These are phyloP conservation scores for Gallinago undulata DNA, from an alignment of 2,113 vertebrate species.

Conservation along the genomic window DNA sequence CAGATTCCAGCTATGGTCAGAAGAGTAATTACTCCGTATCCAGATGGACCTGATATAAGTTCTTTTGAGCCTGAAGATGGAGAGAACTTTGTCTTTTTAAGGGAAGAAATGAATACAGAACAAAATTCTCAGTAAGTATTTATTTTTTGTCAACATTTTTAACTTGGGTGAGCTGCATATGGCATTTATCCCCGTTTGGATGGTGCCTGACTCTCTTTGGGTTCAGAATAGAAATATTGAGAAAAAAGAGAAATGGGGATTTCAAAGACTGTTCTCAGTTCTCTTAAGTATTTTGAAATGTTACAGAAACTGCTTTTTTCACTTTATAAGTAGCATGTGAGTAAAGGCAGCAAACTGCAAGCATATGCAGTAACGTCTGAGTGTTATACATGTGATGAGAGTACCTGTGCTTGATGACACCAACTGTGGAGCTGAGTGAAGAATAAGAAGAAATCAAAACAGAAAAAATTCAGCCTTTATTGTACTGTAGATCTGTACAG, in stretches of 20 bases:
- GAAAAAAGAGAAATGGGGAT: background rate
- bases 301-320: background rate
- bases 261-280: background rate
- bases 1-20: constrained; percentile 95
- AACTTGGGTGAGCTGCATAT: background rate
- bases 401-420: background rate
- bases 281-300: background rate
- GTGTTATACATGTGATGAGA: background rate
- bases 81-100: constrained; percentile 75
- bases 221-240: background rate
- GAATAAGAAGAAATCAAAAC: background rate
- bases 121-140: constrained; percentile 72
- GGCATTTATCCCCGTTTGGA: background rate
- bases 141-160: background rate
- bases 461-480: background rate
- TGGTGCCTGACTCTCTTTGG: background rate
- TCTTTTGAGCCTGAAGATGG: constrained; percentile 81
- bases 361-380: background rate
- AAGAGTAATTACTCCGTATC: constrained; percentile 90
- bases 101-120: constrained; percentile 74
- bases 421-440: background rate
- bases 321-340: background rate
- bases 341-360: background rate
- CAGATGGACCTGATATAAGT: constrained; percentile 89
- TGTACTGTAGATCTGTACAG: background rate